Percentiles rank a stretch among this genome's conserved stretches.
These are phyloP conservation scores for Cyprinus carpio DNA, from an alignment of 2,113 vertebrate species.

Conservation along the genomic window DNA sequence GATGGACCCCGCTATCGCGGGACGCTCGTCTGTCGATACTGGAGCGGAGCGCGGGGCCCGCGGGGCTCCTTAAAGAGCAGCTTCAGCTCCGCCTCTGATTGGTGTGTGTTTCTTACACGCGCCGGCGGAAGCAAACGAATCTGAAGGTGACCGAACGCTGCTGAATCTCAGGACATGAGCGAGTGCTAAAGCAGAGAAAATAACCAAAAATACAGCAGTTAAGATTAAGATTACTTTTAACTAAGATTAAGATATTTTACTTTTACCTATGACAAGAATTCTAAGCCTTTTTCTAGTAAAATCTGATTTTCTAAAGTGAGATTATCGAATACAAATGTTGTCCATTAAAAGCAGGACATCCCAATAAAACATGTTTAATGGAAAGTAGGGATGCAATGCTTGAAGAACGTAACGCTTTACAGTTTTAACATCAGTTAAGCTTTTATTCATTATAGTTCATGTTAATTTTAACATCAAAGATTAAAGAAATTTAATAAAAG, in stretches of 20 bases:
- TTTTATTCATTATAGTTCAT: not conserved
- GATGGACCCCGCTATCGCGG: slow-evolving; percentile 64
- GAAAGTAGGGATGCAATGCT: too few relatives aligned
- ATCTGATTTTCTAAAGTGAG: too few relatives aligned
- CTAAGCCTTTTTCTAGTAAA: too few relatives aligned
- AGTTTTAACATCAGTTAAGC: not conserved
- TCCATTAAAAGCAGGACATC: too few relatives aligned
- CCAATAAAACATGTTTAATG: too few relatives aligned
- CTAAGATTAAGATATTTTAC: too few relatives aligned
- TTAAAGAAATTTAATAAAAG: too few relatives aligned
- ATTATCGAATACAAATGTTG: too few relatives aligned
- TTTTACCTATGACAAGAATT: too few relatives aligned
- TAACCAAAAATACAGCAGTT: too few relatives aligned
- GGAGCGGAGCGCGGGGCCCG: slow-evolving; percentile 51
- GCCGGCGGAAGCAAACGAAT: slow-evolving; percentile 49
- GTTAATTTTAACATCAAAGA: too few relatives aligned
- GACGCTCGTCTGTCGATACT: slow-evolving; percentile 70
- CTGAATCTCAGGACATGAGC: not conserved
- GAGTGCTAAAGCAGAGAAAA: not conserved
- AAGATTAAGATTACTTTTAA: too few relatives aligned
- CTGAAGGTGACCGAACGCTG: not conserved
- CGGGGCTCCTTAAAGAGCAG: not conserved
- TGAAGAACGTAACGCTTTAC: not conserved
- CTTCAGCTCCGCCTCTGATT: not conserved
- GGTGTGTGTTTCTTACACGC: not conserved